Base-by-base conservation (phyloP, 2,797 vertebrate species). In the Lemur catta region DNA sequence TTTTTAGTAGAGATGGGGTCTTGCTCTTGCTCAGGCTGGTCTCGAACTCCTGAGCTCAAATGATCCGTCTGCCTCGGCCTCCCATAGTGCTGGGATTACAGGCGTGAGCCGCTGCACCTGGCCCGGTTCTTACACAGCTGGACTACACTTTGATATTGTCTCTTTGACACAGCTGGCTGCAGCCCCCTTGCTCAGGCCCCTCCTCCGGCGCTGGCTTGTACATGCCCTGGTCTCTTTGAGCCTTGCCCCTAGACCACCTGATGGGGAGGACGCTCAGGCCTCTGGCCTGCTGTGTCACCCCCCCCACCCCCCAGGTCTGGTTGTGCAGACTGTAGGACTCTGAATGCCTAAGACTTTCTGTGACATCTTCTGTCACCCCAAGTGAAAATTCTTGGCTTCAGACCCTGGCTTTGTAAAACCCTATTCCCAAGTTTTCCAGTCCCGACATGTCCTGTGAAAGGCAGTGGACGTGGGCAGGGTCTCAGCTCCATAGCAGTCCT, bases 161-260 rank as follows among this genome's bases (percentile, higher is more conserved):
- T 80, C 20, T 43, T 48, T 41, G 41, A 17, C 0, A 1, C 24
- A 30, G 35, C 65, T 41, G 46, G 18, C 8, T 18, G 0, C 4
- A 67, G 8, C 52, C 5, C 43, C 26, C 5, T 22, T 8, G 30
- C 3, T 50, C 74, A 48, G 35, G 22, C 12, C 5, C 0, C 0
- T n/a, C 18, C 3, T 52, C 59, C 0, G 0, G 0, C 1, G 18
- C 2, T n/a, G 33, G n/a, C 33, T 30, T 24, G 8, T 75, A 28
- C 17, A 67, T 4, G 24, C 3, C n/a, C 38, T 67, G 33, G 52
- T 9, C 35, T 78, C 50, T 28, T 2, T 13, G 28, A 88, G 8
- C 28, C 9, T 30, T 84, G 24, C 10, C 33, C 14, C 11, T 7
- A 33, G 41, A 15, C 12, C 3, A 59, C 26, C 28, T 59, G 67